Evolutionary conservation across 2,888 invertebrate species (phyloP).

Genomic region (Drosophila histrio): DNA sequence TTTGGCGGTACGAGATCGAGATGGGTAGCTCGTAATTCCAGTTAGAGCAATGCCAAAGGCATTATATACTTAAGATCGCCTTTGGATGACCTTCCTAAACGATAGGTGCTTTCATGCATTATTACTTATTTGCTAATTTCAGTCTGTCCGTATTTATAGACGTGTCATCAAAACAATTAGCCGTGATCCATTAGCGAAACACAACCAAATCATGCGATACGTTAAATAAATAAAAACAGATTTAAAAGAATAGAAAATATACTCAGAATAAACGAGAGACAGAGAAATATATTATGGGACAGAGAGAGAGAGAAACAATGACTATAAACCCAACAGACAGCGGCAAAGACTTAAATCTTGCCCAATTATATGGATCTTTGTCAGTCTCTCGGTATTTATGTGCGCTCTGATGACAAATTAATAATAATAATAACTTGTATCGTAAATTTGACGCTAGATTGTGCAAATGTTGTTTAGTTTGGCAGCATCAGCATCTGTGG

Average conservation of each 20-base stretch:
- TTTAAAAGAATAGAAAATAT: neutral
- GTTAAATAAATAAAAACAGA: constrained; percentile 12
- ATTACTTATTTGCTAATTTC: constrained; percentile 40
- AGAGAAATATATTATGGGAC: neutral
- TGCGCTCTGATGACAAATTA: constrained; percentile 73
- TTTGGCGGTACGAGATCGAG: neutral
- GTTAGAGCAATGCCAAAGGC: constrained; percentile 65
- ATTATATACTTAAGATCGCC: constrained; percentile 60
- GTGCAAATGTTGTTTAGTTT: constrained; percentile 65
- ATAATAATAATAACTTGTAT: constrained; percentile 79
- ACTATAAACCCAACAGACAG: constrained; percentile 37
- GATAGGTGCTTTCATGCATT: constrained; percentile 33
- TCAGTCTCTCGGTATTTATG: constrained; percentile 48
- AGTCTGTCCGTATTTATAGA: constrained; percentile 44
- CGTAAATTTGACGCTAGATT: constrained; percentile 70
- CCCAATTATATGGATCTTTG: constrained; percentile 63
- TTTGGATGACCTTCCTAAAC: constrained; percentile 58
- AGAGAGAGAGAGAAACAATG: constrained; percentile 3
- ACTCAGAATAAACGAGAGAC: neutral
- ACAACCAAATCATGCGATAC: constrained; percentile 23
- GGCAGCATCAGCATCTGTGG: constrained; percentile 27
- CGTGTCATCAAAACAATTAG: constrained; percentile 73
- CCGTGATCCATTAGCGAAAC: constrained; percentile 62
- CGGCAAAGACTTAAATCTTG: constrained; percentile 49
- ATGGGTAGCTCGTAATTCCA: constrained; percentile 51